Conservation (phyloP, 2,113 vertebrate species). For the Ammodytes dubius region DNA sequence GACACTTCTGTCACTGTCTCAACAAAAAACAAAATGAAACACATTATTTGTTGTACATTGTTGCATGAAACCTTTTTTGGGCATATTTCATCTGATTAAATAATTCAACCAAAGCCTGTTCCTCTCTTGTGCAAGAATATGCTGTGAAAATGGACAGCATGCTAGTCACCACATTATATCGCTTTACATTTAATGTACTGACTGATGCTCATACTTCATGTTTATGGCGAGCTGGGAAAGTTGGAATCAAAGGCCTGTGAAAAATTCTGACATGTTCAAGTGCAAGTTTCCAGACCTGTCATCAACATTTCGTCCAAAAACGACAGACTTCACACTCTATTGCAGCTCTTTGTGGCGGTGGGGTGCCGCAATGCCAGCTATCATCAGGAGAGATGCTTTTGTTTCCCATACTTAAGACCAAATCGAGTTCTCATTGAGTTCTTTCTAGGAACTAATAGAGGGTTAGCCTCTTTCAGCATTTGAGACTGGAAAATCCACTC, state of each 20-base stretch:
- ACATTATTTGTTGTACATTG: background rate
- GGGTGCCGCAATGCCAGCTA: slow-evolving; percentile 20
- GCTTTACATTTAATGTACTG: background rate
- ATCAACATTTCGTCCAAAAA: slow-evolving; percentile 39
- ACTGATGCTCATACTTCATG: slow-evolving; percentile 3
- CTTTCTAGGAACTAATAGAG: slow-evolving; percentile 60
- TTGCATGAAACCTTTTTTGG: background rate
- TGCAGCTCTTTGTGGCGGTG: slow-evolving; percentile 27
- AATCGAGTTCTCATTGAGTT: slow-evolving; percentile 40
- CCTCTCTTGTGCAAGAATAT: background rate
- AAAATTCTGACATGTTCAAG: slow-evolving; percentile 26
- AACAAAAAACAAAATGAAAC: background rate
- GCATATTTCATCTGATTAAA: background rate
- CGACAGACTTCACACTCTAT: slow-evolving; percentile 32
- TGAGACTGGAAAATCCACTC: slow-evolving; percentile 56
- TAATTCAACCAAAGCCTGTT: background rate
- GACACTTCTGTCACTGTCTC: background rate
- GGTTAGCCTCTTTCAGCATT: slow-evolving; percentile 33
- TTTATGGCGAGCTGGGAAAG: slow-evolving; percentile 18
- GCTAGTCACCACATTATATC: background rate
- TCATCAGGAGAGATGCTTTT: slow-evolving; percentile 48
- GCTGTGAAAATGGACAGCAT: background rate
- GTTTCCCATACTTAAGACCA: slow-evolving; percentile 52
- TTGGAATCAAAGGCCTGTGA: slow-evolving; percentile 15
- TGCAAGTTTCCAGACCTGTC: slow-evolving; percentile 51